phyloP scores from a whole-genome alignment of 2,888 invertebrate species.

The Silvanus unidentatus region DNA sequence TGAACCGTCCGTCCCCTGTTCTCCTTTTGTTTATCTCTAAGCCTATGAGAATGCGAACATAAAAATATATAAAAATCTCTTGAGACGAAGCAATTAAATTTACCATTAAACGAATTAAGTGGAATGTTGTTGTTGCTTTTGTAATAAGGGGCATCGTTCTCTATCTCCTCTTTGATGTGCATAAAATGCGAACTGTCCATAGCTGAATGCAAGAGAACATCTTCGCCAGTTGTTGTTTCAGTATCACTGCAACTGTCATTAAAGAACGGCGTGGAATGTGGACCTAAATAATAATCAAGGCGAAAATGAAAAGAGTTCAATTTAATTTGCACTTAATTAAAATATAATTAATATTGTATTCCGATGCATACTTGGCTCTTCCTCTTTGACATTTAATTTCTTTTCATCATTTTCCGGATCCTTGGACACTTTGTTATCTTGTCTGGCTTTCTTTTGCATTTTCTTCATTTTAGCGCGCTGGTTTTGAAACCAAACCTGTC shows the following conservation, averaged over 20 bases:
- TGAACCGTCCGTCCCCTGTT: constrained; percentile 36
- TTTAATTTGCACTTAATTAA: constrained; percentile 17
- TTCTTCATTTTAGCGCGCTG: constrained; percentile 62
- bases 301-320: constrained; percentile 9
- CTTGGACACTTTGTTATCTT: constrained; percentile 51
- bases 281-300: constrained; percentile 34
- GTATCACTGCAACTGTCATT: constrained; percentile 51
- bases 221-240: constrained; percentile 39
- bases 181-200: constrained; percentile 37
- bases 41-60: constrained; percentile 22
- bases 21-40: constrained; percentile 33
- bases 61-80: constrained; percentile 3
- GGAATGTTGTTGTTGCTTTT: constrained; percentile 30
- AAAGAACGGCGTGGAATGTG: constrained; percentile 45
- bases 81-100: not conserved
- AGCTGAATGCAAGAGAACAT: constrained; percentile 29
- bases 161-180: constrained; percentile 46
- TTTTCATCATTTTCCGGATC: constrained; percentile 48
- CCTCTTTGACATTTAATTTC: constrained; percentile 53
- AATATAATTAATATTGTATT: constrained; percentile 20
- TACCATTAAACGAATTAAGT: no score
- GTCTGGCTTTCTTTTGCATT: constrained; percentile 59
- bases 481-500: constrained; percentile 61
- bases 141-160: constrained; percentile 38
- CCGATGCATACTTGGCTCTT: constrained; percentile 53